Conservation (phyloP, 1,140 invertebrate species). For the Bombus pyrosoma region DNA sequence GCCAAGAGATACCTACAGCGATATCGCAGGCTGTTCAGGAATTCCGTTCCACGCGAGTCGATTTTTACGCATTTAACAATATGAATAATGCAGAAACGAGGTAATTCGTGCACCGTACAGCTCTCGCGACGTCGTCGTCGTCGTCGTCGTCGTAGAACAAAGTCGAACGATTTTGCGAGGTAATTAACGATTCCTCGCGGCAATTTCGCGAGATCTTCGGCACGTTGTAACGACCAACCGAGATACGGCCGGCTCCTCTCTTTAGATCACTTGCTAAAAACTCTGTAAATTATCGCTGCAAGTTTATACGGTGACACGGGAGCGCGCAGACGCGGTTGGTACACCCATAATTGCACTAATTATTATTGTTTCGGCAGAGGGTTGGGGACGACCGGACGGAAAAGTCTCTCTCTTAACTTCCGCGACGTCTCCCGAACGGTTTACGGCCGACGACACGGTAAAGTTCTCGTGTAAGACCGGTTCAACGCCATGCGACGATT, state of each 20-base stretch:
- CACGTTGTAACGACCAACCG: constrained; percentile 5
- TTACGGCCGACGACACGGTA: constrained; percentile 59
- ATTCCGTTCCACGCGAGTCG: neutral
- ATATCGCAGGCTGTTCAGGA: neutral
- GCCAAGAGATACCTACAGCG: too few relatives aligned
- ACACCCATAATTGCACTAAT: constrained; percentile 67
- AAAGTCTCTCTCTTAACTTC: constrained; percentile 45
- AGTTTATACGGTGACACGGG: constrained; percentile 57
- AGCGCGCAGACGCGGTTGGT: constrained; percentile 38
- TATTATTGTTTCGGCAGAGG: constrained; percentile 65
- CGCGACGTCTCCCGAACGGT: constrained; percentile 55
- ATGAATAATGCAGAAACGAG: constrained; percentile 35
- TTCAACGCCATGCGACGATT: constrained; percentile 35
- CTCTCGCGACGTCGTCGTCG: neutral
- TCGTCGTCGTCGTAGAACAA: neutral
- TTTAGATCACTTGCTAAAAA: constrained; percentile 56
- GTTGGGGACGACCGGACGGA: neutral
- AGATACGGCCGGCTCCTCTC: constrained; percentile 16
- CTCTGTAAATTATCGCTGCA: constrained; percentile 66
- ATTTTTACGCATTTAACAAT: constrained; percentile 13
- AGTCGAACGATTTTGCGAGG: neutral
- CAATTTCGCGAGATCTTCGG: constrained; percentile 23
- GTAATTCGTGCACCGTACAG: neutral
- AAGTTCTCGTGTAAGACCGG: constrained; percentile 12
- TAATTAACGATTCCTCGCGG: constrained; percentile 22